Evolutionary conservation across 2,888 invertebrate species (phyloP).

Genomic region (Seladonia tumulorum): DNA sequence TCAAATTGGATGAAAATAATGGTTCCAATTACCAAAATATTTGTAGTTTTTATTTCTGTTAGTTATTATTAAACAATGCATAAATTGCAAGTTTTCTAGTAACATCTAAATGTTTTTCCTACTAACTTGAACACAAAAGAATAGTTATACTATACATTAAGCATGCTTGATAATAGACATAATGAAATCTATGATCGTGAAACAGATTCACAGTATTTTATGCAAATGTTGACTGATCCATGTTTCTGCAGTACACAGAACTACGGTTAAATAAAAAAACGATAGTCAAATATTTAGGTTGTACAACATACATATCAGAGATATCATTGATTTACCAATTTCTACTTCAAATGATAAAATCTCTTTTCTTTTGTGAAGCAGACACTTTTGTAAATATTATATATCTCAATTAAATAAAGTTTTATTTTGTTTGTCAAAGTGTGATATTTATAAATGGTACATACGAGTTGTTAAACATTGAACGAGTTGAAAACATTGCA

Average conservation of each 20-base stretch:
- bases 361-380: not conserved
- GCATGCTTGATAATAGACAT: not conserved
- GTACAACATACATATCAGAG: not conserved
- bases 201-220: not conserved
- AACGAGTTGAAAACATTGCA: not conserved
- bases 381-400: not conserved
- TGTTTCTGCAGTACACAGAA: not conserved
- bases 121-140: not conserved
- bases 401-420: not conserved
- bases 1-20: not conserved
- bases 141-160: not conserved
- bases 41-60: not conserved
- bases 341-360: conserved; percentile 34
- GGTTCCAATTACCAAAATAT: not conserved
- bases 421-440: not conserved
- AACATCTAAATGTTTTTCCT: not conserved
- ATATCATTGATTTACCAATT: conserved; percentile 12
- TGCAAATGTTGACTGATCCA: not conserved
- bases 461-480: not conserved
- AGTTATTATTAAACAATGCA: not conserved
- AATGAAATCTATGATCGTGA: not conserved
- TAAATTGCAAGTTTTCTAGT: not conserved
- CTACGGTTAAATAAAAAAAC: not conserved
- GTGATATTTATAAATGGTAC: not conserved
- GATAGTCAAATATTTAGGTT: conserved; percentile 6